Conservation (phyloP, 2,888 invertebrate genomes). For the Papilio gigon region DNA sequence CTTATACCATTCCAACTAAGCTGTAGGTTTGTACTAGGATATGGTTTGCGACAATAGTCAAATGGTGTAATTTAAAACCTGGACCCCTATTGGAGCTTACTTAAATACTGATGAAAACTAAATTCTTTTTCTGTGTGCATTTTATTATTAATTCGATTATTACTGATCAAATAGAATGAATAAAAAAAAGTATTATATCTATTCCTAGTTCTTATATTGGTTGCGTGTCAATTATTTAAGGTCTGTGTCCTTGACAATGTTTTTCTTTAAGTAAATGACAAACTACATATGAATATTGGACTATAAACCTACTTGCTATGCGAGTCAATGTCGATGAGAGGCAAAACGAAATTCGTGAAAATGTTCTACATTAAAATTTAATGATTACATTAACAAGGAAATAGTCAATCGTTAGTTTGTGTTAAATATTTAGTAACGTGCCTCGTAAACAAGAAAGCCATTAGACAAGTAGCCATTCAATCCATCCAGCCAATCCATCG, state of each 20-base stretch:
- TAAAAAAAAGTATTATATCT: too few species aligned
- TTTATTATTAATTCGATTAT: conserved; percentile 1
- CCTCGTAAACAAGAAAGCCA: background rate
- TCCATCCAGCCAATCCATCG: too few species aligned
- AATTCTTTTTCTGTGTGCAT: too few species aligned
- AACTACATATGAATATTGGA: conserved; percentile 23
- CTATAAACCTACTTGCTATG: conserved; percentile 40
- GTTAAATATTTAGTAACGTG: background rate
- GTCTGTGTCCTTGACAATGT: conserved; percentile 29
- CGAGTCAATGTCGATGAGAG: conserved; percentile 23
- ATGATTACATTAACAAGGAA: conserved; percentile 21
- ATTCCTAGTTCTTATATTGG: background rate
- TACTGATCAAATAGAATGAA: too few species aligned
- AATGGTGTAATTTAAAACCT: too few species aligned
- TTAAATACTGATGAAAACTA: too few species aligned
- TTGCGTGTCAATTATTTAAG: conserved; percentile 1
- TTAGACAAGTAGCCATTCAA: background rate
- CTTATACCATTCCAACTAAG: too few species aligned
- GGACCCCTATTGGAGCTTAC: too few species aligned
- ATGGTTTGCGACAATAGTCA: too few species aligned
- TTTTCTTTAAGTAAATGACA: conserved; percentile 24
- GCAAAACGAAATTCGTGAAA: conserved; percentile 36
- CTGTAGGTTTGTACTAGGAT: too few species aligned
- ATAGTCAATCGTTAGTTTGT: conserved; percentile 7
- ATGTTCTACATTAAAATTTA: conserved; percentile 33